Evolutionary conservation across 2,797 vertebrate genomes (phyloP).

Genomic region (Sardinella longiceps): DNA sequence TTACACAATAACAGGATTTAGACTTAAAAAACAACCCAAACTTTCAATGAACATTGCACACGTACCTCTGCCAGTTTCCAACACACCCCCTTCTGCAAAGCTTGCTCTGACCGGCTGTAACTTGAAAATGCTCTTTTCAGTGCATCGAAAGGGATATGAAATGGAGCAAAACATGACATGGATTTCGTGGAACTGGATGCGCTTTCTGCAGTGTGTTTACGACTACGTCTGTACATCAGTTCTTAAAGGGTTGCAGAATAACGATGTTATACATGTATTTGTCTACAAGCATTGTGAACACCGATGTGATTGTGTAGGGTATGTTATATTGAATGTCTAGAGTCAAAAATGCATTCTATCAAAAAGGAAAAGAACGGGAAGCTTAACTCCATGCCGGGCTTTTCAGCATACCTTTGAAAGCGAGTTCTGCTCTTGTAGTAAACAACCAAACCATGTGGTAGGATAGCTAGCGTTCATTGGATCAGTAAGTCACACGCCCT

Average conservation of each 20-base stretch:
- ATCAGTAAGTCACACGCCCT: constrained; percentile 69
- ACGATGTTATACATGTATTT: not conserved
- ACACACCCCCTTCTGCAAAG: constrained; percentile 60
- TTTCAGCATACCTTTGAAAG: constrained; percentile 47
- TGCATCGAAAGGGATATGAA: constrained; percentile 36
- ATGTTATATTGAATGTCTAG: not conserved
- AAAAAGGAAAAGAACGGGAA: not conserved
- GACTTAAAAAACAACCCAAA: constrained; percentile 43
- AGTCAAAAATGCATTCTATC: not conserved
- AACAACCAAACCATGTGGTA: constrained; percentile 77
- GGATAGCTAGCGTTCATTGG: constrained; percentile 65
- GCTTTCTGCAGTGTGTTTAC: not conserved
- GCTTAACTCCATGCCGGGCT: constrained; percentile 51
- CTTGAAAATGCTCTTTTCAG: constrained; percentile 63
- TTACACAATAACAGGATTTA: not conserved
- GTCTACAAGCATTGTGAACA: not conserved
- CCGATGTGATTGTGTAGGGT: not conserved
- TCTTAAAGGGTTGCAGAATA: not conserved
- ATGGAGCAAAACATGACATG: constrained; percentile 37
- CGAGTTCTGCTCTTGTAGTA: constrained; percentile 66
- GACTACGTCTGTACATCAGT: too few relatives aligned
- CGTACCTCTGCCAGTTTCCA: constrained; percentile 51
- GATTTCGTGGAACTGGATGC: constrained; percentile 4
- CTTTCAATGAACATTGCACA: constrained; percentile 60
- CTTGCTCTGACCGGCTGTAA: constrained; percentile 67